Percentiles rank a stretch among this genome's conserved stretches.
Conservation (phyloP, 2,888 invertebrate species). For the Marasmarcha lunaedactyla region DNA sequence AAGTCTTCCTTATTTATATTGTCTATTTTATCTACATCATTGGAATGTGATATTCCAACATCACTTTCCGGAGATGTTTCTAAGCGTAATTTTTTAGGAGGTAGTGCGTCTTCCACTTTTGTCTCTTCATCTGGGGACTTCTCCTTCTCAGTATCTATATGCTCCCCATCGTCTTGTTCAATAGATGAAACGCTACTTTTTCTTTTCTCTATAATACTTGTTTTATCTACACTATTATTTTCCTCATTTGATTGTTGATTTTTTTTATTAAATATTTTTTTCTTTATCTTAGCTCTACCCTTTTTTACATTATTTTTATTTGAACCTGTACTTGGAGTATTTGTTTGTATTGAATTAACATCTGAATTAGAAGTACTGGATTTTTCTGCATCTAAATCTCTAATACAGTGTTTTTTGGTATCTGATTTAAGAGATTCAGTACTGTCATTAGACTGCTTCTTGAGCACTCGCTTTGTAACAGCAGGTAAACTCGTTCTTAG, state of each 20-base stretch:
- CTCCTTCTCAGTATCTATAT: constrained; percentile 36
- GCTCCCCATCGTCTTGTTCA: constrained; percentile 39
- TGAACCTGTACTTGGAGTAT: constrained; percentile 35
- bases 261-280: constrained; percentile 31
- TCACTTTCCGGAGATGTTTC: constrained; percentile 48
- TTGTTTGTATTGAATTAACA: constrained; percentile 20
- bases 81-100: constrained; percentile 52
- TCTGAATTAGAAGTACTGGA: constrained; percentile 28
- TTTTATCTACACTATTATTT: constrained; percentile 47
- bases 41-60: constrained; percentile 45
- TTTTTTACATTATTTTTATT: constrained; percentile 45
- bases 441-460: constrained; percentile 48
- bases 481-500: constrained; percentile 32
- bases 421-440: constrained; percentile 42
- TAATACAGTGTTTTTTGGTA: constrained; percentile 53
- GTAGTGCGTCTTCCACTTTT: constrained; percentile 44
- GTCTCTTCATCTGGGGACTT: constrained; percentile 37
- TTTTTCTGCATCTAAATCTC: constrained; percentile 40
- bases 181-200: constrained; percentile 58
- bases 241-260: constrained; percentile 19
- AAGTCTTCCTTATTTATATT: constrained; percentile 27
- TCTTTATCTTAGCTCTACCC: constrained; percentile 47
- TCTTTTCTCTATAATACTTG: constrained; percentile 51
- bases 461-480: constrained; percentile 46
- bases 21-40: constrained; percentile 30